Conservation (phyloP, 2,888 invertebrate genomes). For the Drosophila paucipuncta region DNA sequence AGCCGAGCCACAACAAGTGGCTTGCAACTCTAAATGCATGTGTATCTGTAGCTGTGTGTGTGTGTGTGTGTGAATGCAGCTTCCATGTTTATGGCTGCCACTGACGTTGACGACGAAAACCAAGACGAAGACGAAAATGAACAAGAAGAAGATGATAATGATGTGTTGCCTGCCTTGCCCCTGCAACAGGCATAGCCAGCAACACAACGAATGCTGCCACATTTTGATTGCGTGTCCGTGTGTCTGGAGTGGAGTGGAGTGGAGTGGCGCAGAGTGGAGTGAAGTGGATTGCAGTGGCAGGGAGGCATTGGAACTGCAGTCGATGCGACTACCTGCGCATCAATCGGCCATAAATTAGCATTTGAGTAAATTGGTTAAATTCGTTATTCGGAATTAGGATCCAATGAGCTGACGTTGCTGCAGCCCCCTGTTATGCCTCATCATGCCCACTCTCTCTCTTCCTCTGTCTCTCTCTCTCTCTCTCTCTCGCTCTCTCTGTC, state of each 20-base stretch:
- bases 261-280: slow-evolving; percentile 5
- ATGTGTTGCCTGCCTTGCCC: slow-evolving; percentile 56
- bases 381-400: slow-evolving; percentile 84
- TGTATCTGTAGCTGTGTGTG: slow-evolving; percentile 14
- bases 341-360: slow-evolving; percentile 84
- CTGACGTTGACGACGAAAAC: slow-evolving; percentile 54
- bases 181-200: slow-evolving; percentile 27
- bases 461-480: slow-evolving; percentile 15
- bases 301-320: slow-evolving; percentile 24
- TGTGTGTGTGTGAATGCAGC: slow-evolving; percentile 52
- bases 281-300: slow-evolving; percentile 9
- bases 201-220: slow-evolving; percentile 40
- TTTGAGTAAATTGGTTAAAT: slow-evolving; percentile 85
- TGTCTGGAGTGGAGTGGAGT: slow-evolving; percentile 9
- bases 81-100: slow-evolving; percentile 78
- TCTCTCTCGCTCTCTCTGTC: slow-evolving; percentile 12
- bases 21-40: slow-evolving; percentile 42
- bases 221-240: slow-evolving; percentile 75
- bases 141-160: slow-evolving; percentile 63
- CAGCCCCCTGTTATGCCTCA: slow-evolving; percentile 55
- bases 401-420: slow-evolving; percentile 72
- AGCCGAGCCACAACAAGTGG: slow-evolving; percentile 54
- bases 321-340: slow-evolving; percentile 81
- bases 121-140: slow-evolving; percentile 37
- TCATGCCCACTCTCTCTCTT: slow-evolving; percentile 28